Base-by-base conservation (phyloP, 1,140 invertebrate species). In the Limonius californicus region DNA sequence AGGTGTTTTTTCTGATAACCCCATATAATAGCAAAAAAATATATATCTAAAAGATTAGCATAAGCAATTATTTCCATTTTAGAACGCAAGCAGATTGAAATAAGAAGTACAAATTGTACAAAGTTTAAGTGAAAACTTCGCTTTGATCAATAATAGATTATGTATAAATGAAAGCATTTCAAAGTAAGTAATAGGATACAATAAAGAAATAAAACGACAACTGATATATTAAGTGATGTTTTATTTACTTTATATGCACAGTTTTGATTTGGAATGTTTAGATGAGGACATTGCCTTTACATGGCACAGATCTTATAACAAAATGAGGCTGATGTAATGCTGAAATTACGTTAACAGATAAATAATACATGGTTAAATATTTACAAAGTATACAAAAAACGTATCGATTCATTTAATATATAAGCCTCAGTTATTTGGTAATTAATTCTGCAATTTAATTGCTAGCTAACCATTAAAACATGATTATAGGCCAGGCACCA, bases 391-490 rank as follows among this genome's bases (percentile, higher is more conserved):
- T 50, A 50, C 45, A 50, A 50, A 50, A 45, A 27, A 50, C 16
- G 16, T 50, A 19, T 50, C 7, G 16, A 21, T 50, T 50, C 45
- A 50, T 19, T 50, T 50, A 50, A 18, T 50, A 50, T 50, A 50
- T 14, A 50, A 50, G 45, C 45, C 45, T 50, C 45, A 50, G 45
- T 19, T 50, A 50, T 50, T 50, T 50, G 45, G 45, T 50, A 50
- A 21, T 19, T 50, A 18, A 50, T 19, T 50, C 45, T 50, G 45
- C 45, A 50, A 50, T 50, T 50, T 19, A 50, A 50, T 50, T 50
- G 45, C 45, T 50, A 45, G n/a, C n/a, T n/a, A 39, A 50, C 45
- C 45, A 50, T 50, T 50, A 50, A 50, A 50, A 50, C 45, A 50
- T 50, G 45, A 50, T 50, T 50, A 50, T 50, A 50, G 14, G 14